These are phyloP conservation scores for Spialia ferax DNA, from an alignment of 2,888 invertebrate genomes.

Conservation along the genomic window DNA sequence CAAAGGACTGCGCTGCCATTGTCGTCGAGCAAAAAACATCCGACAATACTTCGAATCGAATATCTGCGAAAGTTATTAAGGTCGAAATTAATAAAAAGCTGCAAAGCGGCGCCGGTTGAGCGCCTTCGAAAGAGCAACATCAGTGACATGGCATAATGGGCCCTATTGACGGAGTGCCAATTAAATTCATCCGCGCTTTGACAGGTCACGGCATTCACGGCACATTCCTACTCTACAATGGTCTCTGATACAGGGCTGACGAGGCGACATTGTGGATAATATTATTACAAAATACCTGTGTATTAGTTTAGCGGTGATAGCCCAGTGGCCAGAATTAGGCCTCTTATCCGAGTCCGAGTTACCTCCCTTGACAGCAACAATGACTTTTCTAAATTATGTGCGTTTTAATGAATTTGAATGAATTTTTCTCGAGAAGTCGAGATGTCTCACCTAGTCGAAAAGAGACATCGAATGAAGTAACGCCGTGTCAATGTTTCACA, in stretches of 20 bases:
- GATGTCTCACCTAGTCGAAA: too few relatives aligned
- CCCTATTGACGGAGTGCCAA: conserved; percentile 68
- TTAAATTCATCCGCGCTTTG: conserved; percentile 73
- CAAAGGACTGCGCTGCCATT: conserved; percentile 36
- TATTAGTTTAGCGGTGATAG: too few relatives aligned
- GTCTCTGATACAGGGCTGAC: conserved; percentile 15
- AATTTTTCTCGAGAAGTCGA: too few relatives aligned
- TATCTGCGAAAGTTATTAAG: conserved; percentile 55
- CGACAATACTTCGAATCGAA: conserved; percentile 39
- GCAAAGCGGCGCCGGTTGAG: conserved; percentile 58
- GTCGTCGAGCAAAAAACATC: conserved; percentile 31
- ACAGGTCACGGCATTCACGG: conserved; percentile 44
- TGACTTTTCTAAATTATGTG: too few relatives aligned
- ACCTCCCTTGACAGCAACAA: too few relatives aligned
- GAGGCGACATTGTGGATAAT: too few relatives aligned
- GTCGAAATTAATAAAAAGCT: conserved; percentile 75
- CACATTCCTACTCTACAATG: conserved; percentile 38
- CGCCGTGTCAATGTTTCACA: too few relatives aligned
- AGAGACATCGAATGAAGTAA: too few relatives aligned
- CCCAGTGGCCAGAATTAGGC: too few relatives aligned
- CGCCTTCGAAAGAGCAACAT: conserved; percentile 61
- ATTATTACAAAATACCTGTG: too few relatives aligned
- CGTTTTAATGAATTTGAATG: too few relatives aligned
- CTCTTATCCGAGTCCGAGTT: too few relatives aligned
- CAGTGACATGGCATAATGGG: conserved; percentile 58